phyloP scores from a whole-genome alignment of 1,140 invertebrate species.

The Drosophila tsacasi region DNA sequence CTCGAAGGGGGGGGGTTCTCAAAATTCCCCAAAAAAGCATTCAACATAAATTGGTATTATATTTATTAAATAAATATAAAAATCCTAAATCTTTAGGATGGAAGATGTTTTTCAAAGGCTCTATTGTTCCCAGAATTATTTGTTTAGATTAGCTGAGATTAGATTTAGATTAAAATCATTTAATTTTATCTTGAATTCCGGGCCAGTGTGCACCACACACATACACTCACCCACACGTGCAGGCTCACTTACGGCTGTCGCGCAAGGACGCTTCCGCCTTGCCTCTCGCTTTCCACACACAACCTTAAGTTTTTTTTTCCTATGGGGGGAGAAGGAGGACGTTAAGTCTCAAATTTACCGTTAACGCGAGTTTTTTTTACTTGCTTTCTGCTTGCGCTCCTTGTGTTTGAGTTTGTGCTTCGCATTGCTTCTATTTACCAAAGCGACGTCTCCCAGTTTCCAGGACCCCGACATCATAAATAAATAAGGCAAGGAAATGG shows the following conservation, averaged over 20 bases:
- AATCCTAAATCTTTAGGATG: neutral
- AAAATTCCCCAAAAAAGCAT: slow-evolving; percentile 29
- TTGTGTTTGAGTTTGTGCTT: slow-evolving; percentile 70
- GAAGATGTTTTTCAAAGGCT: neutral
- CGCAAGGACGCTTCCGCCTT: slow-evolving; percentile 76
- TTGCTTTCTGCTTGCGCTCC: slow-evolving; percentile 30
- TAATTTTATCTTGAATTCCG: neutral
- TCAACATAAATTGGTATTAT: neutral
- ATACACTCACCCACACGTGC: slow-evolving; percentile 7
- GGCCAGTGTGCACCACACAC: slow-evolving; percentile 1
- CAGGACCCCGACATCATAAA: slow-evolving; percentile 21
- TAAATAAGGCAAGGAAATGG: slow-evolving; percentile 61
- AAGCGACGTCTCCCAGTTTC: slow-evolving; percentile 46
- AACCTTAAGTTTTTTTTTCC: neutral
- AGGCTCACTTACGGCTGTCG: slow-evolving; percentile 52
- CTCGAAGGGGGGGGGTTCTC: neutral
- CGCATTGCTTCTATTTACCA: slow-evolving; percentile 65
- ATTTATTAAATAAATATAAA: neutral
- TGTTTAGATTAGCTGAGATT: slow-evolving; percentile 14
- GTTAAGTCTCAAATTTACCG: slow-evolving; percentile 75
- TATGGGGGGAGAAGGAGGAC: neutral
- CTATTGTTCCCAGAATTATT: slow-evolving; percentile 15
- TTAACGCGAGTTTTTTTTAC: slow-evolving; percentile 58
- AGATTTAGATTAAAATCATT: neutral
- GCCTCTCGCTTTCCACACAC: slow-evolving; percentile 34